A percentile compares a stretch with the other conserved stretches of the same genome.
Conservation (phyloP, 1,140 invertebrate species). For the Listronotus oregonensis region DNA sequence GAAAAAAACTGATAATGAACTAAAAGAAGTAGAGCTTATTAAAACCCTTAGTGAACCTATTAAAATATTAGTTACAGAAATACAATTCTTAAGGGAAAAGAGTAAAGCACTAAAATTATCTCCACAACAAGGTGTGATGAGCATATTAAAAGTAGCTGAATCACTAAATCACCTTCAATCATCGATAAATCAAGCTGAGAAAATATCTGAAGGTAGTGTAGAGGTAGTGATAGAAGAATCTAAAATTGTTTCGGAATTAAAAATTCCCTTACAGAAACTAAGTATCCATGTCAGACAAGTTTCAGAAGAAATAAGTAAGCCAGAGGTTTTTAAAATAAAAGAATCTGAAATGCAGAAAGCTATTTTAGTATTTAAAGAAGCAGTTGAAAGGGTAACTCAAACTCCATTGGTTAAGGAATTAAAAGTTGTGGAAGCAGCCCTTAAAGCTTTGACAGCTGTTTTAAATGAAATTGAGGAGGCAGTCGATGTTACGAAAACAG, state of each 20-base stretch:
- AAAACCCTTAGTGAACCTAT: too few species aligned
- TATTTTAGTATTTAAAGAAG: conserved; percentile 28
- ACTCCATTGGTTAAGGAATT: conserved; percentile 4
- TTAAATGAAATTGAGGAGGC: conserved; percentile 8
- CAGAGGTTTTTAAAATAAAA: conserved; percentile 8
- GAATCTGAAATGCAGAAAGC: conserved; percentile 20
- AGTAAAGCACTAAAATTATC: background rate
- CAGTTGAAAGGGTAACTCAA: conserved; percentile 23
- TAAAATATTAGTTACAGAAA: too few species aligned
- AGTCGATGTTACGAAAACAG: too few species aligned
- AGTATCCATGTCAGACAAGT: conserved; percentile 13
- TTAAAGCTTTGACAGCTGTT: conserved; percentile 21
- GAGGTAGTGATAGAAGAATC: too few species aligned
- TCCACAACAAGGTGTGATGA: background rate
- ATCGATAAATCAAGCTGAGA: background rate
- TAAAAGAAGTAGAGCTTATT: too few species aligned
- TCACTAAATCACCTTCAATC: conserved; percentile 2
- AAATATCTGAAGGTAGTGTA: too few species aligned
- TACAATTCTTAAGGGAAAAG: background rate
- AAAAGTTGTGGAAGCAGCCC: conserved; percentile 14
- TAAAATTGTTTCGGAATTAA: conserved; percentile 18
- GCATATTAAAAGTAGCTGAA: background rate
- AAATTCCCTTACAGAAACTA: conserved; percentile 29
- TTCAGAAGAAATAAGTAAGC: conserved; percentile 5
- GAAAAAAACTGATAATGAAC: too few species aligned